A percentile compares a stretch with the other conserved stretches of the same genome.
phyloP scores from a whole-genome alignment of 2,888 invertebrate genomes.

The Torymus auratus region DNA sequence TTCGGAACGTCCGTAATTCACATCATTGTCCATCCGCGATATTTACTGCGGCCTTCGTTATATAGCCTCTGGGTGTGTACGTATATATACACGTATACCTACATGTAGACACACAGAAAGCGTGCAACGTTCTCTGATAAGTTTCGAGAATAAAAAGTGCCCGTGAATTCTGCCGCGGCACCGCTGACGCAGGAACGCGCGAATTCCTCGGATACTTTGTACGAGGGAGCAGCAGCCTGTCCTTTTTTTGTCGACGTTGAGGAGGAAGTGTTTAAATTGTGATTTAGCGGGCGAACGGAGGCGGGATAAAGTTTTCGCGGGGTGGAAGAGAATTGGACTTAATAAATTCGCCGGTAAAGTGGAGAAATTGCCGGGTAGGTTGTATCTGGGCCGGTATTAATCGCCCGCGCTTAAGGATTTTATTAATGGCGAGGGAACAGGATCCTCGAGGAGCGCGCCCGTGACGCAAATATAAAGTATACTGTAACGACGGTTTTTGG shows the following conservation, averaged over 20 bases:
- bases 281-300: slow-evolving; percentile 16
- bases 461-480: neutral
- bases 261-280: slow-evolving; percentile 31
- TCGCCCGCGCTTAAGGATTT: neutral
- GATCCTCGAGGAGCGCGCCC: neutral
- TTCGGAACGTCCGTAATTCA: slow-evolving; percentile 72
- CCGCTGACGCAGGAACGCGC: neutral
- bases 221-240: no score
- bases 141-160: slow-evolving; percentile 19
- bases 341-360: slow-evolving; percentile 7
- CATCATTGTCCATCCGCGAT: slow-evolving; percentile 73
- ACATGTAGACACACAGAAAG: neutral
- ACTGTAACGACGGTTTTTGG: neutral
- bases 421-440: neutral
- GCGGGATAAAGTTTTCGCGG: no score
- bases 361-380: neutral
- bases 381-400: no score
- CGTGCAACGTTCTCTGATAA: slow-evolving; percentile 45
- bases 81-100: neutral
- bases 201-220: neutral
- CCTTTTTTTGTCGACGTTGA: no score
- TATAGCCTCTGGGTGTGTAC: slow-evolving; percentile 30
- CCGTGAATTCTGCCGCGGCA: no score
- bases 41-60: slow-evolving; percentile 73
- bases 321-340: neutral